Base-by-base conservation (phyloP, 1,140 invertebrate genomes). In the Pectinophora gossypiella region DNA sequence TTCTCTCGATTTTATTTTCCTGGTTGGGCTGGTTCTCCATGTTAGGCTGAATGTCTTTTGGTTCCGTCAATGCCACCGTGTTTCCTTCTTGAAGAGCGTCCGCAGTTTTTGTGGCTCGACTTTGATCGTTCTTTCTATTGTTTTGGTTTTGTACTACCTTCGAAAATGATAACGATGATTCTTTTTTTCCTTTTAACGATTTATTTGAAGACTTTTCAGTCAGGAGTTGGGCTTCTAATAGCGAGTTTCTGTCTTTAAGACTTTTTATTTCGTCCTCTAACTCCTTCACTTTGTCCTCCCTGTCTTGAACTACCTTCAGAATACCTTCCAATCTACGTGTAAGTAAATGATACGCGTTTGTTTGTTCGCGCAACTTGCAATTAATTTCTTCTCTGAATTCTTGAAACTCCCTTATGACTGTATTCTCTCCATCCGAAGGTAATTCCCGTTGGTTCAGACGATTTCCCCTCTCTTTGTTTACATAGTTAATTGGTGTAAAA, bases 301-400 rank as follows among this genome's bases (percentile, higher is more conserved):
- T 38, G 5, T 38, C 36, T 38, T 38, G 5, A 9, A 38, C 36
- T 38, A 38, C 36, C 36, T n/a, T 38, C 49, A 51, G 4, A 15
- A 3, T 38, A 7, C 13, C 13, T 10, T 38, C 36, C 13, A 38
- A 38, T 4, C 7, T 5, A 38, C 4, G 4, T n/a, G 13, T n/a
- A 9, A 38, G 5, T 38, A 15, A 15, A n/a, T n/a, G 36, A 38
- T 7, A 38, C 4, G 36, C 36, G 4, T n/a, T 9, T 15, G 13
- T 7, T 38, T 38, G 5, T 15, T 43, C 40, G 4, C 2, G 40
- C 18, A 6, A 7, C 40, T 19, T 16, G 12, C 19, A 4, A 4
- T 43, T 19, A 43, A 3, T 5, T 7, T 43, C 40, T 4, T 19
- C 13, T 12, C 5, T 19, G 4, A 19, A 5, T 2, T n/a, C 12